Evolutionary conservation across 2,888 invertebrate species (phyloP), one percentile per base, ranked within the genome.

Genomic region (Plagiodera versicolora): DNA sequence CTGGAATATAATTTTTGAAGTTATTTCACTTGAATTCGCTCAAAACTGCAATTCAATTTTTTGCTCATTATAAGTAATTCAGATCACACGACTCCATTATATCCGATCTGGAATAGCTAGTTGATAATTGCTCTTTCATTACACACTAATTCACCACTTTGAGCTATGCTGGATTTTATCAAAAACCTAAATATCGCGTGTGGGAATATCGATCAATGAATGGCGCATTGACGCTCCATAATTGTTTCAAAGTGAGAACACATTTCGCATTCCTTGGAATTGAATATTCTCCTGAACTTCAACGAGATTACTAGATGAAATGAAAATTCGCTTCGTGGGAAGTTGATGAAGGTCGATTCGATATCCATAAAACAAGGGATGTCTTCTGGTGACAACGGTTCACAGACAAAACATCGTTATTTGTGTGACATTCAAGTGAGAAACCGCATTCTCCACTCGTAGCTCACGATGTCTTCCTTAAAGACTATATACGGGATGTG

Each of bases 171-270:
- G 52, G 52, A 52, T 52, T 39, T 14, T 52, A 52, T 20, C 18
- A 14, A 19, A 52, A 52, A 52, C 52, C 35, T 20, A 16, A 68
- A 63, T 72, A 69, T 72, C 69, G 72, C 72, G 71, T 72, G 61
- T 39, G 66, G 61, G 51, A 58, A 45, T 71, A 72, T 72, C 68
- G 72, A 72, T 72, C 61, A 58, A 63, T 65, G 59, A 65, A 67
- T 71, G 71, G 71, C 70, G 72, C 72, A 72, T 69, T 72, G 72
- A 72, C 71, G 72, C 71, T 71, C 65, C 67, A 68, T 72, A 72
- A 72, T 72, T 72, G 69, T 71, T 71, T 72, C 66, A 65, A 61
- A 69, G 64, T 68, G 64, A 64, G 64, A 62, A 63, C 63, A 52
- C 35, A 19, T 35, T 39, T 52, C 39, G 3, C 18, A 52, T 39